Evolutionary conservation across 1,140 invertebrate species (phyloP).

Genomic region (Diorhabda elongata): DNA sequence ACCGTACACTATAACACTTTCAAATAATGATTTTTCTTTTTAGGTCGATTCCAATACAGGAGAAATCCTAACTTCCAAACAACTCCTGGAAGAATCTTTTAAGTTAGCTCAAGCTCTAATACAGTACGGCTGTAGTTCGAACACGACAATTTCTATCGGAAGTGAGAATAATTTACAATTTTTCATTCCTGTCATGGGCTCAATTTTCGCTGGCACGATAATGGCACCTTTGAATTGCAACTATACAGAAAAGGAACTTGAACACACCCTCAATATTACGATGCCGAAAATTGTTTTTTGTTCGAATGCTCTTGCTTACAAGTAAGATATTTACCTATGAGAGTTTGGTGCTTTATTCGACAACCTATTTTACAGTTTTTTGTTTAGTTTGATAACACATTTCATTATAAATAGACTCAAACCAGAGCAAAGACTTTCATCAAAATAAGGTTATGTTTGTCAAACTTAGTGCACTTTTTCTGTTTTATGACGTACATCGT

Average conservation of each 20-base stretch:
- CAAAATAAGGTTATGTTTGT: too few species aligned
- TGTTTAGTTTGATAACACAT: too few species aligned
- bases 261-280: slow-evolving; percentile 50
- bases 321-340: background rate
- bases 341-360: background rate
- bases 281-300: slow-evolving; percentile 51
- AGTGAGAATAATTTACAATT: slow-evolving; percentile 57
- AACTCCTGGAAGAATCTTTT: slow-evolving; percentile 25
- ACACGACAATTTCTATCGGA: slow-evolving; percentile 49
- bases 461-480: too few species aligned
- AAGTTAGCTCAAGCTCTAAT: slow-evolving; percentile 27
- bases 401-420: too few species aligned
- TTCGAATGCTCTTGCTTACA: slow-evolving; percentile 31
- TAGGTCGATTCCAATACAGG: slow-evolving; percentile 27
- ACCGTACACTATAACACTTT: too few species aligned
- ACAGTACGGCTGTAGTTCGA: slow-evolving; percentile 20
- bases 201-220: slow-evolving; percentile 52
- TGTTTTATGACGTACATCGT: too few species aligned
- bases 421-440: too few species aligned
- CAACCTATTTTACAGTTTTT: too few species aligned
- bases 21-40: slow-evolving; percentile 7
- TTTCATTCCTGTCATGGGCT: slow-evolving; percentile 48
- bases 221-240: slow-evolving; percentile 55
- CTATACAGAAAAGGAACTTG: slow-evolving; percentile 55
- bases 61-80: slow-evolving; percentile 16